phyloP scores from a whole-genome alignment of 2,888 invertebrate genomes.

The Pelosia muscerda region DNA sequence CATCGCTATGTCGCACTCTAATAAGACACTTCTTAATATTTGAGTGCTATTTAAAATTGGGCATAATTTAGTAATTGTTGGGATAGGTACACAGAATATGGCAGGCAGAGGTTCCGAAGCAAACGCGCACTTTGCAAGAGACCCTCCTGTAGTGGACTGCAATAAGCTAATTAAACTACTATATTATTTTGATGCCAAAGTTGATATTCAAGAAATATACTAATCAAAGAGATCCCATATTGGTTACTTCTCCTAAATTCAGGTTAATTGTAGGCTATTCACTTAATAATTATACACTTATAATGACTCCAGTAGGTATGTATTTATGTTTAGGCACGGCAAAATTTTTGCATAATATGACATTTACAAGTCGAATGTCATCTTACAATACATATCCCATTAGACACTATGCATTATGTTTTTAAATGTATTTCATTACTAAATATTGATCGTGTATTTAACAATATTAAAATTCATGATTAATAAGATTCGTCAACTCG shows the following conservation, averaged over 20 bases:
- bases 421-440: not conserved
- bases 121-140: no score
- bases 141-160: no score
- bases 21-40: no score
- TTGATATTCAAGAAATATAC: not conserved
- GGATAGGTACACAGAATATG: no score
- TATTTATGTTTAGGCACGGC: constrained; percentile 1
- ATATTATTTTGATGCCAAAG: not conserved
- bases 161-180: no score
- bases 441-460: not conserved
- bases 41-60: no score
- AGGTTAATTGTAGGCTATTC: not conserved
- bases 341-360: constrained; percentile 6
- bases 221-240: not conserved
- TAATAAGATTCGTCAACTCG: not conserved
- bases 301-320: constrained; percentile 2
- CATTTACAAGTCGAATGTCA: constrained; percentile 24
- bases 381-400: not conserved
- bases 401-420: not conserved
- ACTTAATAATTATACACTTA: not conserved
- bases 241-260: not conserved
- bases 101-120: no score
- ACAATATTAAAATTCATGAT: constrained; percentile 1
- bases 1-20: no score
- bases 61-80: no score